These are phyloP conservation scores for Drosophila subsilvestris DNA, from an alignment of 2,888 invertebrate species.

Conservation along the genomic window DNA sequence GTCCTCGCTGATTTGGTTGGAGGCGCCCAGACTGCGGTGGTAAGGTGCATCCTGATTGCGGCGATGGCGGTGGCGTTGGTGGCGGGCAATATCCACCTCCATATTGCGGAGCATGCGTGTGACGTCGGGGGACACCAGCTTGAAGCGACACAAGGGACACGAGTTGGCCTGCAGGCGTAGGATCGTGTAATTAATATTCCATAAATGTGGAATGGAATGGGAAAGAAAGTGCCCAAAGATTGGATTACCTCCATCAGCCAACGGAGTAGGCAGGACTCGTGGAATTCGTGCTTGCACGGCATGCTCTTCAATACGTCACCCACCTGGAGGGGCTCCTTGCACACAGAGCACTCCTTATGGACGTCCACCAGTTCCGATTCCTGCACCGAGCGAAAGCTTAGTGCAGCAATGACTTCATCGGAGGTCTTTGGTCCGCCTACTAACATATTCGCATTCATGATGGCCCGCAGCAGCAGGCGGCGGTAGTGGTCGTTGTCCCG, in stretches of 20 bases:
- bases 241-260: slow-evolving; percentile 90
- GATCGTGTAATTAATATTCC: no score
- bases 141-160: slow-evolving; percentile 93
- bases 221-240: no score
- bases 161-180: slow-evolving; percentile 89
- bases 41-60: no score
- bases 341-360: slow-evolving; percentile 90
- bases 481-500: no score
- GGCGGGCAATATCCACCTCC: no score
- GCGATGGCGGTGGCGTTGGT: no score
- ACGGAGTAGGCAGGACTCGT: slow-evolving; percentile 90
- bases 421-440: no score
- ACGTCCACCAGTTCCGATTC: slow-evolving; percentile 83
- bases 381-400: slow-evolving; percentile 86
- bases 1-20: no score
- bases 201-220: neutral
- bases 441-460: no score
- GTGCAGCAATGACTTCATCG: slow-evolving; percentile 86
- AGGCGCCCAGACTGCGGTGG: no score
- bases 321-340: slow-evolving; percentile 86
- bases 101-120: no score
- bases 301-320: slow-evolving; percentile 88
- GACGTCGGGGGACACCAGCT: slow-evolving; percentile 84
- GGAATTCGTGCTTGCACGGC: slow-evolving; percentile 93
- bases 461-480: no score